Percentiles rank a stretch among this genome's conserved stretches.
phyloP scores from a whole-genome alignment of 1,140 invertebrate genomes.

The Neodiprion fabricii region DNA sequence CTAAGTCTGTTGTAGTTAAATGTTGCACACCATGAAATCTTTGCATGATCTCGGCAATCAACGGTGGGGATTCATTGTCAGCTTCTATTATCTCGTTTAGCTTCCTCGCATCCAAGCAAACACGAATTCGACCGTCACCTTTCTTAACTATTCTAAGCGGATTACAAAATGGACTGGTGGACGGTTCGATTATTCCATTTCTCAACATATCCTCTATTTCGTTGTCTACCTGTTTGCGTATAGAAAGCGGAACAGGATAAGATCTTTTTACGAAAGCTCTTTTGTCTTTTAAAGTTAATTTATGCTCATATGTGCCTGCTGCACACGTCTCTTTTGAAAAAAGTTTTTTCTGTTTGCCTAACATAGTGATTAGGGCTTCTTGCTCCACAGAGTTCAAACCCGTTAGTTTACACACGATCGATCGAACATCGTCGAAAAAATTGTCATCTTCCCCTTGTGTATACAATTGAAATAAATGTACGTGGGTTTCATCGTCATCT shows the following conservation, averaged over 20 bases:
- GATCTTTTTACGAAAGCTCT: conserved; percentile 24
- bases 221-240: conserved; percentile 18
- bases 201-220: conserved; percentile 26
- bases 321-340: neutral
- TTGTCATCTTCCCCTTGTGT: neutral
- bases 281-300: conserved; percentile 16
- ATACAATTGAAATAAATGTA: neutral
- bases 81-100: conserved; percentile 27
- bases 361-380: neutral
- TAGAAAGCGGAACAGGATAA: conserved; percentile 29
- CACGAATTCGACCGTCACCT: conserved; percentile 14
- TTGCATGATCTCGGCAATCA: conserved; percentile 14
- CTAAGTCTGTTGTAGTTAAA: conserved; percentile 31
- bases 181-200: conserved; percentile 31
- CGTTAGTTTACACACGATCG: conserved; percentile 5
- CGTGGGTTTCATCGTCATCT: neutral
- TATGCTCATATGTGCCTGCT: conserved; percentile 10
- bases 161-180: conserved; percentile 39
- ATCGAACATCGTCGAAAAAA: conserved; percentile 7
- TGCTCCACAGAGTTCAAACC: conserved; percentile 2
- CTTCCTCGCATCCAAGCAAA: conserved; percentile 30
- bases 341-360: neutral
- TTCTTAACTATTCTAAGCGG: conserved; percentile 31
- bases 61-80: conserved; percentile 18
- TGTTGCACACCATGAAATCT: conserved; percentile 5